Evolutionary conservation across 92 coral and sea anemone species (phyloP).

Genomic region (Nematostella vectensis): DNA sequence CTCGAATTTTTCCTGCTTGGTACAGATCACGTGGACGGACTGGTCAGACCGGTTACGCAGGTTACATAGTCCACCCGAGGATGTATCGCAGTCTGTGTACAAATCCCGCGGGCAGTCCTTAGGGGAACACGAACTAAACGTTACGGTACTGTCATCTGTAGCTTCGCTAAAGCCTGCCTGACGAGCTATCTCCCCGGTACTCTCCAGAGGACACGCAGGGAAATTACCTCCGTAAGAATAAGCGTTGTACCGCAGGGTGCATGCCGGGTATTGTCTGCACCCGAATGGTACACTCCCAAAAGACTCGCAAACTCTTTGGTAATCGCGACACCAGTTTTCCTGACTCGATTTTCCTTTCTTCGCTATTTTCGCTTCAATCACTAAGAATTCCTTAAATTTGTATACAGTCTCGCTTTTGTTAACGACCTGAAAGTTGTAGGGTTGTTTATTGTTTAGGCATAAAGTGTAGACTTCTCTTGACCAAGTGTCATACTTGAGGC

Average conservation of each 20-base stretch:
- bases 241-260: conserved; percentile 16
- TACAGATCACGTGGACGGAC: conserved; percentile 25
- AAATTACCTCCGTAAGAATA: neutral
- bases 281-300: conserved; percentile 25
- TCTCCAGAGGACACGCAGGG: conserved; percentile 3
- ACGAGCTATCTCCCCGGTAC: conserved; percentile 12
- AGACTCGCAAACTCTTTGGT: conserved; percentile 33
- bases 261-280: conserved; percentile 6
- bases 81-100: conserved; percentile 9
- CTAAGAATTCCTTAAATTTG: conserved; percentile 17
- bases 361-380: conserved; percentile 29
- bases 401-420: conserved; percentile 6
- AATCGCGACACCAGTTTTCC: conserved; percentile 53
- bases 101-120: conserved; percentile 18
- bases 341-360: conserved; percentile 15
- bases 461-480: conserved; percentile 35
- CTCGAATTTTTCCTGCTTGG: conserved; percentile 13
- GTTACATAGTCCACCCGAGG: conserved; percentile 9
- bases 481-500: conserved; percentile 23
- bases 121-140: conserved; percentile 22
- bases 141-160: conserved; percentile 10
- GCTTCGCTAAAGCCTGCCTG: conserved; percentile 33
- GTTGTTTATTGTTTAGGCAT: conserved; percentile 28
- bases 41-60: conserved; percentile 12
- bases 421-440: conserved; percentile 30